Conservation (phyloP, 2,888 invertebrate genomes). For the Phyllotreta cruciferae region DNA sequence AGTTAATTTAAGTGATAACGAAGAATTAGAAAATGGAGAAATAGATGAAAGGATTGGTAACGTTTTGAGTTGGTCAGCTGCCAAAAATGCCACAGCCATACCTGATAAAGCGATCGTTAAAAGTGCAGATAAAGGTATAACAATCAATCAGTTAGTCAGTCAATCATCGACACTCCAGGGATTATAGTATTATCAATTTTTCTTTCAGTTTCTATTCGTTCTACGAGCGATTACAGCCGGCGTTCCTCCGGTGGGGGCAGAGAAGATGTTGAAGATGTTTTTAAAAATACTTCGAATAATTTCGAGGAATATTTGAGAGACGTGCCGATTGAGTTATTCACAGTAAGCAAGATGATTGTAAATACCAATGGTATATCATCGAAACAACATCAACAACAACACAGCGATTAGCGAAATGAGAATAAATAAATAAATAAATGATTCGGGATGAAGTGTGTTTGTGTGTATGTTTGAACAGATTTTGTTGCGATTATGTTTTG, state of each 20-base stretch:
- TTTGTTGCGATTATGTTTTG: too few species aligned
- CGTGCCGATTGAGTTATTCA: slow-evolving; percentile 57
- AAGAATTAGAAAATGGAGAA: slow-evolving; percentile 18
- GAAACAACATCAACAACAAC: too few species aligned
- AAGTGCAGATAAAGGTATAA: slow-evolving; percentile 27
- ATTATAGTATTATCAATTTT: slow-evolving; percentile 10
- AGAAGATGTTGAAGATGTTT: slow-evolving; percentile 20
- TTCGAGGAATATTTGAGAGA: slow-evolving; percentile 54
- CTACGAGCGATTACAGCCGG: slow-evolving; percentile 40
- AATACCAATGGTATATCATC: slow-evolving; percentile 31
- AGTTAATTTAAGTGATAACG: slow-evolving; percentile 19
- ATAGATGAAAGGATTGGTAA: slow-evolving; percentile 54
- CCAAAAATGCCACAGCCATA: slow-evolving; percentile 53
- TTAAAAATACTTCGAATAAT: slow-evolving; percentile 11
- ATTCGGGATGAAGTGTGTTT: too few species aligned
- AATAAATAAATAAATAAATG: too few species aligned
- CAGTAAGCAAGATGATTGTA: slow-evolving; percentile 55
- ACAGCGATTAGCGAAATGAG: too few species aligned
- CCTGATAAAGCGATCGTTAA: slow-evolving; percentile 36
- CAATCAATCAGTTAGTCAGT: neutral
- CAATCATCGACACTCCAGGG: neutral
- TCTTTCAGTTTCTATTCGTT: slow-evolving; percentile 43
- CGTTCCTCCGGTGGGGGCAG: slow-evolving; percentile 41
- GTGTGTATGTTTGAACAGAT: too few species aligned
- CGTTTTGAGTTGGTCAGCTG: slow-evolving; percentile 57